Evolutionary conservation across 2,797 vertebrate genomes (phyloP).

Genomic region (Melanotaenia nigrans): DNA sequence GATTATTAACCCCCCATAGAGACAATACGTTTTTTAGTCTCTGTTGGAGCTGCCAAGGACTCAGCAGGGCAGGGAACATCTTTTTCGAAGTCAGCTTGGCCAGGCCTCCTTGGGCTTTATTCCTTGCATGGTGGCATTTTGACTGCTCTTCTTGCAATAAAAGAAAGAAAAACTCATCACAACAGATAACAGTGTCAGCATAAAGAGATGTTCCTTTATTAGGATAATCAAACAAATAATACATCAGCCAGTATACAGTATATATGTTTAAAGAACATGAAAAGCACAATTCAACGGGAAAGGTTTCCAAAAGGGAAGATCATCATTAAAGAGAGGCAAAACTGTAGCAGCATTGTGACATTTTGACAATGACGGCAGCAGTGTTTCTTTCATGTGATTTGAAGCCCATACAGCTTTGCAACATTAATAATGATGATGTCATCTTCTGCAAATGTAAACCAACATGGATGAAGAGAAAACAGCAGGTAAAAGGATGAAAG

Average conservation of each 20-base stretch:
- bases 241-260: constrained; percentile 6
- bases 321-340: constrained; percentile 41
- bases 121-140: constrained; percentile 29
- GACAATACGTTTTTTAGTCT: not conserved
- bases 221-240: constrained; percentile 11
- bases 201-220: not conserved
- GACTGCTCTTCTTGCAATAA: constrained; percentile 8
- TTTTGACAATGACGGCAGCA: constrained; percentile 25
- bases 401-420: constrained; percentile 22
- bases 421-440: constrained; percentile 44
- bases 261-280: constrained; percentile 2
- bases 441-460: constrained; percentile 13
- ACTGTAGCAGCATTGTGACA: constrained; percentile 29
- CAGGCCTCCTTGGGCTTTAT: constrained; percentile 8
- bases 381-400: constrained; percentile 26
- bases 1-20: constrained; percentile 10
- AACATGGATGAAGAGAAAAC: constrained; percentile 17
- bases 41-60: constrained; percentile 35
- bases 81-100: constrained; percentile 10
- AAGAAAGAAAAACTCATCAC: not conserved
- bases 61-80: constrained; percentile 8
- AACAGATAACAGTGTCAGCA: not conserved
- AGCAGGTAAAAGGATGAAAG: constrained; percentile 14
- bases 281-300: not conserved
- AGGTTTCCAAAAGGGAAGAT: constrained; percentile 22